Evolutionary conservation across 2,888 invertebrate genomes (phyloP).

Genomic region (Eristalis arbustorum): DNA sequence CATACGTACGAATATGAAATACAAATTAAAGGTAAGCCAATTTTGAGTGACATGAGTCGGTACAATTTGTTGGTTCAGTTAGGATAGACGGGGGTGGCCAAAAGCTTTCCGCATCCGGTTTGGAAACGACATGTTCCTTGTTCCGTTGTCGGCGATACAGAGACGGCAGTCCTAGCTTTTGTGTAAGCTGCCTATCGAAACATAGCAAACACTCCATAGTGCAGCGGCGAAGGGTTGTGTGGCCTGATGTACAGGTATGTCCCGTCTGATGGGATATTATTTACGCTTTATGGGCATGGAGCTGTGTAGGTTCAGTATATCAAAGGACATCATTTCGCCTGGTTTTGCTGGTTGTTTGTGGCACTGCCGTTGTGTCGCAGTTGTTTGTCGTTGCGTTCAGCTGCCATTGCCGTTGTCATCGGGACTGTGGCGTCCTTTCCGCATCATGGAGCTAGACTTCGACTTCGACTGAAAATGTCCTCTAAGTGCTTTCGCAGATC

Average conservation of each 20-base stretch:
- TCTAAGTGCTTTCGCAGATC: slow-evolving; percentile 71
- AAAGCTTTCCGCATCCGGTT: slow-evolving; percentile 33
- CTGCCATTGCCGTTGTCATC: slow-evolving; percentile 20
- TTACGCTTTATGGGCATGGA: slow-evolving; percentile 59
- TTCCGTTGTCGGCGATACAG: neutral
- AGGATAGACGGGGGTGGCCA: neutral
- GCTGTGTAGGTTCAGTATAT: slow-evolving; percentile 37
- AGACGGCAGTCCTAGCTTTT: slow-evolving; percentile 25
- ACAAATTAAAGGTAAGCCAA: slow-evolving; percentile 45
- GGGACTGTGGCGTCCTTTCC: slow-evolving; percentile 60
- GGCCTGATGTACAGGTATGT: slow-evolving; percentile 33
- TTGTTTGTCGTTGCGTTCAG: neutral
- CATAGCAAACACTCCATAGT: slow-evolving; percentile 38
- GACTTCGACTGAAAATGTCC: slow-evolving; percentile 52
- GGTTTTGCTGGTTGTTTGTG: slow-evolving; percentile 28
- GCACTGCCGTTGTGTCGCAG: neutral
- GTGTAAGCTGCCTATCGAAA: slow-evolving; percentile 60
- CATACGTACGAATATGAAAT: neutral
- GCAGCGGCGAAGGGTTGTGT: slow-evolving; percentile 25
- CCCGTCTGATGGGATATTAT: slow-evolving; percentile 60
- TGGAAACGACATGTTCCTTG: neutral
- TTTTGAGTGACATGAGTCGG: slow-evolving; percentile 28
- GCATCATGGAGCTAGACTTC: slow-evolving; percentile 55
- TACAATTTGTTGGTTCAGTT: neutral
- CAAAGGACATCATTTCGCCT: slow-evolving; percentile 60